Conservation (phyloP, 2,888 invertebrate species). For the Drosophila kanekoi region DNA sequence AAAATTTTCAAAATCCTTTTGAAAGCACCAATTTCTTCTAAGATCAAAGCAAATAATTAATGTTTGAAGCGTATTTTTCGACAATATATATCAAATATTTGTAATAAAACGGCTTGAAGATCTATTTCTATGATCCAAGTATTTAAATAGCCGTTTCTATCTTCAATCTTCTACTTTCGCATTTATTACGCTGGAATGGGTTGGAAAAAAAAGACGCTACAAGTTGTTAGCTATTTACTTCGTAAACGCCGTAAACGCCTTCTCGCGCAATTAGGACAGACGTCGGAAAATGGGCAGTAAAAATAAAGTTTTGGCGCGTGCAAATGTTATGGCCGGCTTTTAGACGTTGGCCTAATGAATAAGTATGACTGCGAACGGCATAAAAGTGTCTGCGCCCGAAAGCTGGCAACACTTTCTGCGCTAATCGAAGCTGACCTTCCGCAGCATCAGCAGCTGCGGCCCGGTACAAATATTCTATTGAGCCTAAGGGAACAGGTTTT, state of each 20-base stretch:
- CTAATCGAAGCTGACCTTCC: conserved; percentile 45
- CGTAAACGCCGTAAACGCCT: conserved; percentile 18
- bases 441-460: conserved; percentile 8
- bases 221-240: neutral
- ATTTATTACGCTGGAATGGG: neutral
- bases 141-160: too few species aligned
- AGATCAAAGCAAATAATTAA: too few species aligned
- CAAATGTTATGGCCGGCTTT: conserved; percentile 35
- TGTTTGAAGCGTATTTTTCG: too few species aligned
- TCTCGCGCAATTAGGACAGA: conserved; percentile 44
- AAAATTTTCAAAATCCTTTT: too few species aligned
- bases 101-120: too few species aligned
- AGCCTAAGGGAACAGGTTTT: conserved; percentile 9
- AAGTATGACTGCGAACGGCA: conserved; percentile 50
- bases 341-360: conserved; percentile 54
- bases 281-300: conserved; percentile 26
- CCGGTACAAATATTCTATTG: conserved; percentile 22
- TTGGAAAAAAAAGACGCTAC: neutral
- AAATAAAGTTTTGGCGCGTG: conserved; percentile 44
- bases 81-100: too few species aligned
- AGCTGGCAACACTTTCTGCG: conserved; percentile 11
- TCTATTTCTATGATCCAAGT: too few species aligned
- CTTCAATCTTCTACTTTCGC: neutral
- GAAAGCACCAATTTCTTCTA: too few species aligned
- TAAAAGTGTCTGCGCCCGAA: conserved; percentile 36